Percentiles rank a stretch among this genome's conserved stretches.
Conservation (phyloP, 2,797 vertebrate species). For the Acanthurus leucopareius region DNA sequence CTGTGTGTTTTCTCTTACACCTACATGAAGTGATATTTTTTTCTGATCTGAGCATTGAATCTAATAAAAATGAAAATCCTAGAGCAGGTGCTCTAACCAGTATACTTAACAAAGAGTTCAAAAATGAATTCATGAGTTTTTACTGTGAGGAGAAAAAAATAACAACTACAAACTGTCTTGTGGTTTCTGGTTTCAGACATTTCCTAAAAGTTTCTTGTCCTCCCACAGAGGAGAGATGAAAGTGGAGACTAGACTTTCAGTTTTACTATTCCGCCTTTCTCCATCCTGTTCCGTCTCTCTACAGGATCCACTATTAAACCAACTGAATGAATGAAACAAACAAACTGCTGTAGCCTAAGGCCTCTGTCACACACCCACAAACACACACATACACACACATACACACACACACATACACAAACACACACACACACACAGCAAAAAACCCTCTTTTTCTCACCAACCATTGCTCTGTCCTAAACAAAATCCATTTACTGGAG, state of each 20-base stretch:
- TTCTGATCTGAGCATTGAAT: background rate
- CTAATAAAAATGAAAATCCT: background rate
- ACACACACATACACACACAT: slow-evolving; percentile 2
- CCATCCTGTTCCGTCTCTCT: background rate
- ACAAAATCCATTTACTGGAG: slow-evolving; percentile 9
- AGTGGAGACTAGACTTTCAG: background rate
- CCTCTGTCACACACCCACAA: background rate
- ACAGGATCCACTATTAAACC: slow-evolving; percentile 32
- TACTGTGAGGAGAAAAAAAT: background rate
- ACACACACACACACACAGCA: background rate
- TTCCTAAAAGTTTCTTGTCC: background rate
- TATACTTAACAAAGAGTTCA: too few species aligned
- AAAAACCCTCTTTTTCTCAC: background rate
- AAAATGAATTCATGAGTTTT: background rate
- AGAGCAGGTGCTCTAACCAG: background rate
- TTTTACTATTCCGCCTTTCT: background rate
- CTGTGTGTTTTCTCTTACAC: background rate
- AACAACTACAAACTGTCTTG: background rate
- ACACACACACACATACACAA: slow-evolving; percentile 6
- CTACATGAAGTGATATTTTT: background rate
- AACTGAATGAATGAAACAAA: slow-evolving; percentile 46
- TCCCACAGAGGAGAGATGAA: background rate
- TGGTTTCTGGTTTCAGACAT: background rate
- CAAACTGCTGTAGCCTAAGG: slow-evolving; percentile 37
- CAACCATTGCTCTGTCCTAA: background rate